Base-by-base conservation (phyloP, 1,140 invertebrate species). In the Cardiocondyla obscurior region DNA sequence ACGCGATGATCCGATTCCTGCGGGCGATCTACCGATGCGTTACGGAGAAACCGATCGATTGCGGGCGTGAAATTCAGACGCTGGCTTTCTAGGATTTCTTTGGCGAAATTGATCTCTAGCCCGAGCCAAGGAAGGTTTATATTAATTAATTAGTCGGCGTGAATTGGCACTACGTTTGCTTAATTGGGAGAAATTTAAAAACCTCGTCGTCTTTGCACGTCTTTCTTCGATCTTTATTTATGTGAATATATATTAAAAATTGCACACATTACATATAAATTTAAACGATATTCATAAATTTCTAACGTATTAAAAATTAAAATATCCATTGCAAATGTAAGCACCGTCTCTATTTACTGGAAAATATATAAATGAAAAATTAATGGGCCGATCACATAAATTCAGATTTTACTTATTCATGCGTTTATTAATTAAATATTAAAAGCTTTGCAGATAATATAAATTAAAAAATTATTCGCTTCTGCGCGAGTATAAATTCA, bases 281-380 rank as follows among this genome's bases (percentile, higher is more conserved):
- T 69, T 42, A 69, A 79, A 10, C 30, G 62, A 53, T 79, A 79
- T 53, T 79, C 64, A 67, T 79, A 67, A 79, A 79, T 67, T 67
- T 79, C 19, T 53, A 67, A 69, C 25, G 33, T 67, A 69, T 79
- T 79, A 79, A 79, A 79, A 79, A 79, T 79, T 67, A 53, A 79
- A 67, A 79, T 79, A 67, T 79, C 62, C 74, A 79, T 67, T 69
- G 74, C 74, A 53, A 79, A 67, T 79, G 62, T 79, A 79, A 79
- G 62, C 74, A 67, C 22, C 74, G 16, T 67, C 62, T 79, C 30
- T 69, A 69, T 69, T 67, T 79, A 79, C 46, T 33, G 74, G 74
- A 42, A 67, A 79, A 79, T 79, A 79, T 79, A 79, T 79, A 79
- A 67, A 79, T 79, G 62, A 79, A 79, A 79, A 69, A 79, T 79